Percentiles rank a stretch among this genome's conserved stretches.
Evolutionary conservation across 2,888 invertebrate genomes (phyloP).

Genomic region (Heliconius cydno): DNA sequence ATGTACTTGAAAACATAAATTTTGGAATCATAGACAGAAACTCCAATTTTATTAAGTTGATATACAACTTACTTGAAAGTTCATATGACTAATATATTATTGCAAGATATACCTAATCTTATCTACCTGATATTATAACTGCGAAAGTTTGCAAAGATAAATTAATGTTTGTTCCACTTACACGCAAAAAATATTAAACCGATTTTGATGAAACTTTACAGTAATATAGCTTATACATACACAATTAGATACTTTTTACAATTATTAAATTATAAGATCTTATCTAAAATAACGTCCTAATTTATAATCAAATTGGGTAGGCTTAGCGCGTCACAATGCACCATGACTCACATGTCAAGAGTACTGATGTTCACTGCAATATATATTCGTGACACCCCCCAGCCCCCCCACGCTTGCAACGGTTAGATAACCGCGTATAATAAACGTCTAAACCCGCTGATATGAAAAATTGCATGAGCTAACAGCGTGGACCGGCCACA

Average conservation of each 20-base stretch:
- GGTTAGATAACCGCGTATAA: constrained; percentile 43
- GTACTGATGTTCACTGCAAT: constrained; percentile 42
- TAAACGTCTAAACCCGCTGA: constrained; percentile 45
- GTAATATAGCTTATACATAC: too few relatives aligned
- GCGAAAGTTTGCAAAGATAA: too few relatives aligned
- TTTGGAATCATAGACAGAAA: too few relatives aligned
- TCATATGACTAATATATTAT: too few relatives aligned
- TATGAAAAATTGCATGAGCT: constrained; percentile 43
- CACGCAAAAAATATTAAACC: too few relatives aligned
- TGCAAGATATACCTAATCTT: too few relatives aligned
- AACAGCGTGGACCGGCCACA: constrained; percentile 27
- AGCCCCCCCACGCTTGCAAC: constrained; percentile 41
- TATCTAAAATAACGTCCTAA: not conserved
- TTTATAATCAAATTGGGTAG: constrained; percentile 15
- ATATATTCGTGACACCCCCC: constrained; percentile 42
- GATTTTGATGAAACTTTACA: too few relatives aligned
- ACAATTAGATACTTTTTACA: not conserved
- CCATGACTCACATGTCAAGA: constrained; percentile 39
- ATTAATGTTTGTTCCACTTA: too few relatives aligned
- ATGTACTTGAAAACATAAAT: too few relatives aligned
- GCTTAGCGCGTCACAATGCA: constrained; percentile 13
- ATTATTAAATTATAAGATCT: not conserved
- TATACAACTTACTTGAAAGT: too few relatives aligned
- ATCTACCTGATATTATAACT: too few relatives aligned
- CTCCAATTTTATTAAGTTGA: too few relatives aligned